Percentiles rank a stretch among this genome's conserved stretches.
Conservation (phyloP, 2,888 invertebrate genomes). For the Cryptops parisi region DNA sequence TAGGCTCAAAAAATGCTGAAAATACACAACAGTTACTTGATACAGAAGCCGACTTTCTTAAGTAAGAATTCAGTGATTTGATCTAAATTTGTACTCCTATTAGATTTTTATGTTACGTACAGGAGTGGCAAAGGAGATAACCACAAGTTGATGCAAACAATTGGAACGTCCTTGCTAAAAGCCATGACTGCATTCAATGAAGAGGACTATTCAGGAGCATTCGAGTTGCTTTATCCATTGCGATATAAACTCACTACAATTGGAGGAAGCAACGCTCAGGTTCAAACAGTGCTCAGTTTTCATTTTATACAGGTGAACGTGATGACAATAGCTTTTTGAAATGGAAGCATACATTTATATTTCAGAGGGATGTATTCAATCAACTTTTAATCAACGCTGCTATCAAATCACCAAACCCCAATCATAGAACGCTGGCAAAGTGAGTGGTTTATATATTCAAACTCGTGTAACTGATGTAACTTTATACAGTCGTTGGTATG, state of each 20-base stretch:
- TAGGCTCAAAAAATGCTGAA: background rate
- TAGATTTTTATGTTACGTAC: background rate
- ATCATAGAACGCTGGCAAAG: constrained; percentile 16
- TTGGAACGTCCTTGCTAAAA: background rate
- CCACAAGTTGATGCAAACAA: background rate
- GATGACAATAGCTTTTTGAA: no score
- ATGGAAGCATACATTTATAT: background rate
- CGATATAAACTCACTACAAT: constrained; percentile 1
- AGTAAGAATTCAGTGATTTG: background rate
- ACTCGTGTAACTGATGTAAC: no score
- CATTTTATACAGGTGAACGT: background rate
- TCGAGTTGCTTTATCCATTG: constrained; percentile 5
- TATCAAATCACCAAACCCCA: constrained; percentile 11
- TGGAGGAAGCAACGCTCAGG: constrained; percentile 8
- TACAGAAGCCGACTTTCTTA: background rate
- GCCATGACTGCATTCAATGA: background rate
- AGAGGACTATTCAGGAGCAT: background rate
- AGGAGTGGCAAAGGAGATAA: background rate
- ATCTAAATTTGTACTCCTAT: background rate
- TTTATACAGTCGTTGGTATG: no score
- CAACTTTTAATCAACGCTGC: constrained; percentile 16
- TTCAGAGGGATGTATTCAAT: constrained; percentile 17
- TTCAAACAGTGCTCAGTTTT: background rate
- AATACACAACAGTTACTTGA: background rate
- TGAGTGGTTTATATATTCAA: no score